phyloP scores from a whole-genome alignment of 1,140 invertebrate genomes.

The Anagrus nilaparvatae region DNA sequence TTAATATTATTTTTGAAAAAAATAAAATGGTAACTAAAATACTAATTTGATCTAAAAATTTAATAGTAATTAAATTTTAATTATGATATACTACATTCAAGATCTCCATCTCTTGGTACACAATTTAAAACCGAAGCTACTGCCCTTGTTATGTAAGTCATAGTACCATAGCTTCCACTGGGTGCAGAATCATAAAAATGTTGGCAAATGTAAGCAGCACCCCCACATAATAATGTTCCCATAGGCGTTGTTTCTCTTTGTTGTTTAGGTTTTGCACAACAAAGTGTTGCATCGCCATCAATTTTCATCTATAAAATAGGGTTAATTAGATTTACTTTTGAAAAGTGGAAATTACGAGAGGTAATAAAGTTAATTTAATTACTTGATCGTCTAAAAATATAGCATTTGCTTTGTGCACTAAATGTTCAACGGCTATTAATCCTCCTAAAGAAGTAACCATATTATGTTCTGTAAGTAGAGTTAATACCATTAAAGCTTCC shows the following conservation, averaged over 20 bases:
- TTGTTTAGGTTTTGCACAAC: slow-evolving; percentile 70
- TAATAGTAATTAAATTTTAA: no score
- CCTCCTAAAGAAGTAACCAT: slow-evolving; percentile 65
- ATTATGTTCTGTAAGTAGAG: slow-evolving; percentile 81
- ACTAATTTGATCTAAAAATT: background rate
- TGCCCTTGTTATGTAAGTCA: slow-evolving; percentile 92
- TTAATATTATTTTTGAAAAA: no score
- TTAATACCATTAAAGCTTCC: slow-evolving; percentile 93
- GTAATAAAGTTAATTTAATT: slow-evolving; percentile 20
- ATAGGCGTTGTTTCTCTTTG: slow-evolving; percentile 44
- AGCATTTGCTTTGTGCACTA: slow-evolving; percentile 90
- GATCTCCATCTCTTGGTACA: slow-evolving; percentile 62
- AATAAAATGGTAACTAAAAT: background rate
- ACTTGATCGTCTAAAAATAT: slow-evolving; percentile 96
- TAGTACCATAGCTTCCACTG: slow-evolving; percentile 92
- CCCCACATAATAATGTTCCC: slow-evolving; percentile 79
- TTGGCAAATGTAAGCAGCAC: slow-evolving; percentile 89
- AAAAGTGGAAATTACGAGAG: background rate
- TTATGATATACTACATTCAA: slow-evolving; percentile 64
- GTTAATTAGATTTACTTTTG: background rate
- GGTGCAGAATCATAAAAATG: slow-evolving; percentile 98
- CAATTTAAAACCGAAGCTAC: slow-evolving; percentile 65
- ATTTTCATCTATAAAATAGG: slow-evolving; percentile 56
- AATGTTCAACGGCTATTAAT: slow-evolving; percentile 81
- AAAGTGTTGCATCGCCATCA: slow-evolving; percentile 82